Conservation (phyloP, 2,113 vertebrate species). For the Copsychus sechellarum region DNA sequence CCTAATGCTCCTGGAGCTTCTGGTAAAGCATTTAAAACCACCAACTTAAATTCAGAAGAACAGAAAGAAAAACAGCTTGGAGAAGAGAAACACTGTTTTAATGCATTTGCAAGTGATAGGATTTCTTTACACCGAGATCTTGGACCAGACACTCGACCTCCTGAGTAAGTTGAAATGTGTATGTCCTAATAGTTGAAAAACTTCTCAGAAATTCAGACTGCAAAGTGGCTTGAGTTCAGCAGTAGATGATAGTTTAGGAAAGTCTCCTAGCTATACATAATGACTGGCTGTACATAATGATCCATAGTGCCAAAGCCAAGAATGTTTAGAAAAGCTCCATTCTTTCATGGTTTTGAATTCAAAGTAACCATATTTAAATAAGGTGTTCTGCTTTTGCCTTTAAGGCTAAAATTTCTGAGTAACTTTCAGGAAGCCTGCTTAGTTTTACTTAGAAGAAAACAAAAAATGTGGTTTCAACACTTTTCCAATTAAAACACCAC, state of each 20-base stretch:
- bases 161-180: slow-evolving; percentile 86
- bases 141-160: slow-evolving; percentile 94
- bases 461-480: background rate
- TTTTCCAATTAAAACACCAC: background rate
- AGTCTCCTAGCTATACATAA: background rate
- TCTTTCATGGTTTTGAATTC: slow-evolving; percentile 13
- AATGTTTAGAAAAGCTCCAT: background rate
- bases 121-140: slow-evolving; percentile 95
- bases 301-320: background rate
- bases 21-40: slow-evolving; percentile 86
- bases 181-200: background rate
- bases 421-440: background rate
- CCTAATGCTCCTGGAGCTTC: slow-evolving; percentile 88
- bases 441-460: background rate
- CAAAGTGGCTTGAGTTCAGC: background rate
- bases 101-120: slow-evolving; percentile 93
- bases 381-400: background rate
- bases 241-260: background rate
- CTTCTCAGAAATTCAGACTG: background rate
- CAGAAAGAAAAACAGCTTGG: slow-evolving; percentile 90
- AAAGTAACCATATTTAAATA: slow-evolving; percentile 21
- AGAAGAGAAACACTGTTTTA: slow-evolving; percentile 96
- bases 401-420: slow-evolving; percentile 6
- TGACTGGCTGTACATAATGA: background rate
- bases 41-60: slow-evolving; percentile 82